Base-by-base conservation (phyloP, 2,113 vertebrate genomes). In the Poeciliopsis occidentalis region DNA sequence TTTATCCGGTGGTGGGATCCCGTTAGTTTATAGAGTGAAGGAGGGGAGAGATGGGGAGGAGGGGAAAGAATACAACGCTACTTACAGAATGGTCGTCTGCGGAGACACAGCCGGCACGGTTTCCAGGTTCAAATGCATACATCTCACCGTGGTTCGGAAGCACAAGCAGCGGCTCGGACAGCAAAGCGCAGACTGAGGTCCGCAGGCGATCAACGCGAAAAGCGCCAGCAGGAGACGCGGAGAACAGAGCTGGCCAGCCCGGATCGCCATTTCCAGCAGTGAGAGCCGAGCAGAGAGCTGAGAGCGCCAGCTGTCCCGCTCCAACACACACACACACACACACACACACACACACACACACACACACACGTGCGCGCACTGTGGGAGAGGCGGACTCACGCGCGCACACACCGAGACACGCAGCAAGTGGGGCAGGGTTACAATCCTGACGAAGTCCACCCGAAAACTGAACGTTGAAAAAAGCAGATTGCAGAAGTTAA, bases 71-170 rank as follows among this genome's bases (percentile, higher is more conserved):
- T 29, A 30, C 69, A 44, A 15, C 7, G 62, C 57, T 92, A 97
- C 97, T 98, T 89, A 98, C 97, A 98, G 96, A 90, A 98, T 98
- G 86, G 97, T 96, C n/a, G 96, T 98, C 78, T 96, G 96, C 3
- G 95, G 95, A 19, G 96, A 92, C 60, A 98, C 96, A n/a, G 95
- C 92, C 8, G 97, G 97, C 71, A 98, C 96, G 60, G 91, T 93
- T 80, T 99, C 97, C 95, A 99, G 91, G 92, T 96, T 96, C 41
- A 99, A 94, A 90, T 99, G 97, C 97, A 99, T 99, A 92, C 97
- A 99, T 92, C 97, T 95, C 91, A 99, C 97, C 0, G 97, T 99
- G 92, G 94, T 98, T 67, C 97, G 96, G 91, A 99, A 98, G 83
- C 97, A 99, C 22, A 98, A 88, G 87, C 97, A 99, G 89, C 97